Evolutionary conservation across 2,797 vertebrate species (phyloP).

Genomic region (Dipus sagitta): DNA sequence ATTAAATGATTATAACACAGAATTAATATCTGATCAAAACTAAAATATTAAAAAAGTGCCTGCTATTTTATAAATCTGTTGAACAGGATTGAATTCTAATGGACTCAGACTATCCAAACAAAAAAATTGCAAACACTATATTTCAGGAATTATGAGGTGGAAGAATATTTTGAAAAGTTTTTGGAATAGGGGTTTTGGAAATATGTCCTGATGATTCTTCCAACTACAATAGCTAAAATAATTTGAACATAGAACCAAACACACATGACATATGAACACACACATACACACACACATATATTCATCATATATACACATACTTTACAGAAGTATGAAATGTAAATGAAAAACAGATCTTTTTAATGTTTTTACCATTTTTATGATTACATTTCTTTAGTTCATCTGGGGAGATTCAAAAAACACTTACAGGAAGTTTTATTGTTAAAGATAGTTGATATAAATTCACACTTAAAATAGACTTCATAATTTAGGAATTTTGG

Average conservation of each 20-base stretch:
- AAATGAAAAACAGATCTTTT: neutral
- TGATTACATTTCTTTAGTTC: neutral
- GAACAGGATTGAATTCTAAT: conserved; percentile 4
- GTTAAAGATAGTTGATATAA: neutral
- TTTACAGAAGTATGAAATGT: neutral
- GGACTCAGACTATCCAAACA: neutral
- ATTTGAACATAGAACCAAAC: neutral
- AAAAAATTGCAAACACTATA: no score
- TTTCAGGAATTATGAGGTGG: neutral
- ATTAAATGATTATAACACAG: neutral
- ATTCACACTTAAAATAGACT: neutral
- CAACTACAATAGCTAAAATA: neutral
- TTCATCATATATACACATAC: neutral
- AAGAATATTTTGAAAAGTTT: neutral
- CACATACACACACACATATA: neutral
- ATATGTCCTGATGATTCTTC: no score
- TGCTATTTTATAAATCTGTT: neutral
- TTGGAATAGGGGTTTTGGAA: no score
- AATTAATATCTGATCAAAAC: neutral
- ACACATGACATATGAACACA: neutral
- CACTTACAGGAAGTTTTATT: neutral
- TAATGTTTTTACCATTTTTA: neutral
- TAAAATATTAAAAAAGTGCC: neutral
- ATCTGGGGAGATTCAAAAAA: neutral
- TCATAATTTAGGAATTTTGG: neutral